Conservation (phyloP, 2,113 vertebrate genomes). For the Anoplopoma fimbria region DNA sequence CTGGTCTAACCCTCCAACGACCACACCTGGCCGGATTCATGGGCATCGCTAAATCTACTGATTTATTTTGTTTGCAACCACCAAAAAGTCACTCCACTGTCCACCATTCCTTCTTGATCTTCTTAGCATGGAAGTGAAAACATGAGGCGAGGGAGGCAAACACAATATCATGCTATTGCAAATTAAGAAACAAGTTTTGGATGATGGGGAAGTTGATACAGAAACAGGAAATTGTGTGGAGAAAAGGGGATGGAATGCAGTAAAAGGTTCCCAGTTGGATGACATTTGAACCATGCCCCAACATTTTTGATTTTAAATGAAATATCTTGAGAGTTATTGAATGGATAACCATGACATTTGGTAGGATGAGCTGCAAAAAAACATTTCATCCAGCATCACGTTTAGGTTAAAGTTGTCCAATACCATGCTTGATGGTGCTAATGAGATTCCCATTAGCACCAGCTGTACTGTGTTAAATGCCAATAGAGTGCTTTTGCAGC, state of each 20-base stretch:
- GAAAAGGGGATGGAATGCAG: too few species aligned
- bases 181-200: neutral
- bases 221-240: neutral
- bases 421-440: too few species aligned
- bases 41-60: too few species aligned
- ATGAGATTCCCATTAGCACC: neutral
- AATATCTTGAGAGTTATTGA: neutral
- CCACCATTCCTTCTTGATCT: neutral
- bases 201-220: neutral
- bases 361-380: neutral
- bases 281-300: too few species aligned
- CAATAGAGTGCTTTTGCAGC: too few species aligned
- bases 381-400: too few species aligned
- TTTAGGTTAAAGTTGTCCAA: too few species aligned
- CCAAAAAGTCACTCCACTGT: neutral
- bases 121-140: neutral
- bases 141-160: neutral
- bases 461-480: too few species aligned
- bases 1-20: neutral
- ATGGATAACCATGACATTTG: neutral
- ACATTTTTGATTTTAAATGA: neutral
- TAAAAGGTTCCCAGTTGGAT: neutral
- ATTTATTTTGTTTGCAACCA: neutral
- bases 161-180: too few species aligned
- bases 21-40: conserved; percentile 19